These are phyloP conservation scores for Calonectris borealis DNA, from an alignment of 2,113 vertebrate genomes.

Conservation along the genomic window DNA sequence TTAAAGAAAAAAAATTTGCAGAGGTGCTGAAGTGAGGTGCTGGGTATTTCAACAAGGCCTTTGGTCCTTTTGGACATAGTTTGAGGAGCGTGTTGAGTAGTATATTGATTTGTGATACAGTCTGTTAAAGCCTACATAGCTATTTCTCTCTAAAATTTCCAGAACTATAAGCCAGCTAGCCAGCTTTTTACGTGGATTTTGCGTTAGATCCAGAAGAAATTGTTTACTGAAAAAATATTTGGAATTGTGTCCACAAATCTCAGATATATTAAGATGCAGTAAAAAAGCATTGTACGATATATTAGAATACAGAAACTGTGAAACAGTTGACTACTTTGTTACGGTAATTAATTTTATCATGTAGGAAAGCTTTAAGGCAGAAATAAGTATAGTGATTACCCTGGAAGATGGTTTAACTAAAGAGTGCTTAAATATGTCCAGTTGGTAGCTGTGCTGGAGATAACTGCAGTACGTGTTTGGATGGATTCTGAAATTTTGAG, in stretches of 20 bases:
- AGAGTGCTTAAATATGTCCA: background rate
- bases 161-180: background rate
- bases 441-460: background rate
- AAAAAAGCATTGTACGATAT: background rate
- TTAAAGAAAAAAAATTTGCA: background rate
- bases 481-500: constrained; percentile 1
- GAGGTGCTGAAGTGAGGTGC: background rate
- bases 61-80: background rate
- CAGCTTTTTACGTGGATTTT: background rate
- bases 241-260: background rate
- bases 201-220: background rate
- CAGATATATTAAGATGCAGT: background rate
- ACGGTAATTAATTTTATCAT: background rate
- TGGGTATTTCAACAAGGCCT: background rate
- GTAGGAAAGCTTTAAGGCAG: background rate
- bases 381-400: background rate
- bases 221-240: background rate
- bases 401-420: background rate
- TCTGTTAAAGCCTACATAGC: background rate
- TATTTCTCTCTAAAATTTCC: background rate
- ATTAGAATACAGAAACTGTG: background rate
- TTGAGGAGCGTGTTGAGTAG: background rate
- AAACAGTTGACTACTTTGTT: background rate
- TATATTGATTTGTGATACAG: background rate
- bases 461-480: background rate